A percentile compares a stretch with the other conserved stretches of the same genome.
phyloP scores from a whole-genome alignment of 1,140 invertebrate genomes.

The Drosophila lini region DNA sequence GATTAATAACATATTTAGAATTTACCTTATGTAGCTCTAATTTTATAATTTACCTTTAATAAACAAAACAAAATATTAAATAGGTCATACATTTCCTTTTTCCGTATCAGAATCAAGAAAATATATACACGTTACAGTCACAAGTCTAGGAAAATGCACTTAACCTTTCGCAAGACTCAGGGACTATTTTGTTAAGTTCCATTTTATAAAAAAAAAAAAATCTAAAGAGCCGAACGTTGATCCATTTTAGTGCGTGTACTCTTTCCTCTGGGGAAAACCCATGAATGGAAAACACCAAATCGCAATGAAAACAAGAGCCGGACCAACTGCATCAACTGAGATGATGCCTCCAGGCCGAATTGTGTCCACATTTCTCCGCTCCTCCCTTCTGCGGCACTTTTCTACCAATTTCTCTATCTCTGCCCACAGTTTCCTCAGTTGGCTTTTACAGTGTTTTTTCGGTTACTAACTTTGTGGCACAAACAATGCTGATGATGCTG shows the following conservation, averaged over 20 bases:
- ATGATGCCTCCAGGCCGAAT: slow-evolving; percentile 33
- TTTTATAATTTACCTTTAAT: background rate
- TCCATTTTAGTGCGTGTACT: slow-evolving; percentile 19
- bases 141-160: background rate
- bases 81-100: too few relatives aligned
- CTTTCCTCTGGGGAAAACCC: background rate
- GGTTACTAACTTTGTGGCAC: slow-evolving; percentile 52
- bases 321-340: slow-evolving; percentile 30
- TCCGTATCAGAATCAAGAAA: background rate
- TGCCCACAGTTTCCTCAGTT: slow-evolving; percentile 15
- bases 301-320: slow-evolving; percentile 44
- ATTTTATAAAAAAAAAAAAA: background rate
- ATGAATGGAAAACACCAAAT: slow-evolving; percentile 28
- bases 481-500: slow-evolving; percentile 55
- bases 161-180: background rate
- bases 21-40: background rate
- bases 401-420: slow-evolving; percentile 27
- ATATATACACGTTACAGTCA: background rate
- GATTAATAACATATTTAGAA: too few relatives aligned
- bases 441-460: slow-evolving; percentile 21
- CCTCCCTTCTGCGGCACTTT: slow-evolving; percentile 18
- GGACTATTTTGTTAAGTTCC: background rate
- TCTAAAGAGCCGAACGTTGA: background rate
- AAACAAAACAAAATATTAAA: background rate
- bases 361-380: slow-evolving; percentile 24